Base-by-base conservation (phyloP, 1,140 invertebrate species). In the Papilio glaucus region DNA sequence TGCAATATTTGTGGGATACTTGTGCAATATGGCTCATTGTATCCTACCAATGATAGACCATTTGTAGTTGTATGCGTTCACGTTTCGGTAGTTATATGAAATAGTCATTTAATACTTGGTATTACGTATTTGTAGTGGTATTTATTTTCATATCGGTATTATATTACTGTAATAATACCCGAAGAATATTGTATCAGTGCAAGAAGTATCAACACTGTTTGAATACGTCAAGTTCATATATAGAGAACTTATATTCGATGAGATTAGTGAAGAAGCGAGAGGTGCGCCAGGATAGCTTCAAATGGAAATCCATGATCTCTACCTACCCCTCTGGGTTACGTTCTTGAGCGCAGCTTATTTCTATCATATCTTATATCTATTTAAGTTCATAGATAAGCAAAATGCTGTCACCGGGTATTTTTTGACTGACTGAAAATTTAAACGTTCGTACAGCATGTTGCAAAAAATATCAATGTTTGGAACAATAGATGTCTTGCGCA, bases 81-180 rank as follows among this genome's bases (percentile, higher is more conserved):
- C 4, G 10, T 57, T 57, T 57, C 21, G 4, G 21, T 33, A n/a
- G n/a, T n/a, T n/a, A 57, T 24, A 57, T 53, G 9, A 24, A 12
- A 12, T 6, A 33, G 29, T 53, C 10, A 53, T 26, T 53, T 10
- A 21, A 53, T 9, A 53, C 21, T 2, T 57, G 21, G 24, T 57
- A 2, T 33, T 33, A 4, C 18, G 6, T 49, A 49, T 18, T 18
- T 18, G 15, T 21, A 12, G 7, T 9, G 1, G 7, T 49, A 57
- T 57, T 24, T 24, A 57, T 57, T 57, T 57, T 24, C 49, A 57
- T 13, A 57, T 24, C 21, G 4, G 49, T 57, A 57, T 57, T 13
- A 57, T 5, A 26, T 57, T 57, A 57, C 49, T 18, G 49, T 57
- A 24, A 57, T 57, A 57, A 57, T 26, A 57, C 3, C 9, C 49